Conservation (phyloP, 1,140 invertebrate genomes). For the Lithobius niger region DNA sequence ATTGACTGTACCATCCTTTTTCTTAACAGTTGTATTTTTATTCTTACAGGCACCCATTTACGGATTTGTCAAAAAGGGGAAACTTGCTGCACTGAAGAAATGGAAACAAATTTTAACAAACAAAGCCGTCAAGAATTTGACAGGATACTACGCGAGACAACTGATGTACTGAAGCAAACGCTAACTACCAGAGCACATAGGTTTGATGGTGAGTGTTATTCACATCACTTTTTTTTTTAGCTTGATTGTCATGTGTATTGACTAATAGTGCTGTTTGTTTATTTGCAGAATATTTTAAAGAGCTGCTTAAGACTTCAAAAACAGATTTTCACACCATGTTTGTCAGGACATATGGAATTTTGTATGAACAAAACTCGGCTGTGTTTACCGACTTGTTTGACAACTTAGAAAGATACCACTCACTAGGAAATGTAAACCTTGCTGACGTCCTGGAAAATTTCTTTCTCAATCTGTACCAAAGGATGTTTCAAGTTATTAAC, state of each 20-base stretch:
- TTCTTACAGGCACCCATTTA: conserved; percentile 26
- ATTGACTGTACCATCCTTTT: too few species aligned
- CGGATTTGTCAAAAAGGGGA: conserved; percentile 28
- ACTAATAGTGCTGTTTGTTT: conserved; percentile 11
- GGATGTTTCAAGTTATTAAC: conserved; percentile 92
- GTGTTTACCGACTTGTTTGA: conserved; percentile 85
- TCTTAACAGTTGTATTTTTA: too few species aligned
- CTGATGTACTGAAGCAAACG: conserved; percentile 24
- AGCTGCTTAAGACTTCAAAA: conserved; percentile 65
- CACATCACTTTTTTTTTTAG: not conserved
- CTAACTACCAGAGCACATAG: conserved; percentile 27
- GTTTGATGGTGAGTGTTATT: conserved; percentile 30
- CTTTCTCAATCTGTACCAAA: conserved; percentile 82
- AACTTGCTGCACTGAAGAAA: conserved; percentile 34
- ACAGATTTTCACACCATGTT: conserved; percentile 87
- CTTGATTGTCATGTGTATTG: not conserved
- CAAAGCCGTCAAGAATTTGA: conserved; percentile 31
- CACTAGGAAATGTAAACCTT: conserved; percentile 62
- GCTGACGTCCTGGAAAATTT: conserved; percentile 79
- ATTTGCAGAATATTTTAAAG: conserved; percentile 66
- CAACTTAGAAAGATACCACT: conserved; percentile 80
- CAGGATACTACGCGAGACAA: conserved; percentile 23
- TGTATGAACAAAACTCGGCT: conserved; percentile 85
- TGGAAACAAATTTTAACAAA: conserved; percentile 31
- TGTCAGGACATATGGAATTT: conserved; percentile 80